A percentile compares a stretch with the other conserved stretches of the same genome.
Conservation (phyloP, 1,140 invertebrate genomes). For the Drosophila obscura region DNA sequence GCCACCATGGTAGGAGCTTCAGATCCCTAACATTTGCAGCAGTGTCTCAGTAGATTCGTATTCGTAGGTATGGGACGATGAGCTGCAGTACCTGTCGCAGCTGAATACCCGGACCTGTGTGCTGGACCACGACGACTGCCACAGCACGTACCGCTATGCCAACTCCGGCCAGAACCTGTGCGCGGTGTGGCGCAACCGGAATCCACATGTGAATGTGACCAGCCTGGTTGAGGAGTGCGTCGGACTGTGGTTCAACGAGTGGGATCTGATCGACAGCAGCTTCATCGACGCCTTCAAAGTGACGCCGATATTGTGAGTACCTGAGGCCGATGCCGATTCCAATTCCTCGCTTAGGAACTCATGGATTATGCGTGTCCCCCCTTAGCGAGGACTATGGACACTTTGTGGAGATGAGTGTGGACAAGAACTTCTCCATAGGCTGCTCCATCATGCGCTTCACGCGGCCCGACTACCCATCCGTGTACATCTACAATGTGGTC, state of each 20-base stretch:
- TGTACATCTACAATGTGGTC: conserved; percentile 76
- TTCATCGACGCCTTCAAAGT: conserved; percentile 72
- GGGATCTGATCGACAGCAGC: conserved; percentile 68
- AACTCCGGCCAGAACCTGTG: conserved; percentile 77
- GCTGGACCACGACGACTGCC: conserved; percentile 79
- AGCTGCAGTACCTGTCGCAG: conserved; percentile 76
- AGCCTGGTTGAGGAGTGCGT: conserved; percentile 72
- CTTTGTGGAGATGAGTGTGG: conserved; percentile 80
- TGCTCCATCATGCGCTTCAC: conserved; percentile 78
- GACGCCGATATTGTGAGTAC: conserved; percentile 76
- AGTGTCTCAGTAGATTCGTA: background rate
- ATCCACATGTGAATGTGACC: conserved; percentile 67
- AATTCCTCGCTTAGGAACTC: background rate
- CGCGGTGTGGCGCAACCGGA: conserved; percentile 66
- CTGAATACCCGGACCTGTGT: conserved; percentile 76
- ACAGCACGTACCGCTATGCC: conserved; percentile 75
- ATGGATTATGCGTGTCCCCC: background rate
- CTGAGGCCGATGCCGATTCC: too few relatives aligned
- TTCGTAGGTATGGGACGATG: conserved; percentile 78
- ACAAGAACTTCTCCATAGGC: conserved; percentile 70
- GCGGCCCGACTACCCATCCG: conserved; percentile 70
- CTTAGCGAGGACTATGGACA: conserved; percentile 79
- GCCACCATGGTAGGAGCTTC: conserved; percentile 71
- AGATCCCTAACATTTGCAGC: background rate
- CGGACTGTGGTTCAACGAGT: conserved; percentile 76